Percentiles rank a stretch among this genome's conserved stretches.
phyloP scores from a whole-genome alignment of 2,113 vertebrate genomes.

The Megaleporinus macrocephalus region DNA sequence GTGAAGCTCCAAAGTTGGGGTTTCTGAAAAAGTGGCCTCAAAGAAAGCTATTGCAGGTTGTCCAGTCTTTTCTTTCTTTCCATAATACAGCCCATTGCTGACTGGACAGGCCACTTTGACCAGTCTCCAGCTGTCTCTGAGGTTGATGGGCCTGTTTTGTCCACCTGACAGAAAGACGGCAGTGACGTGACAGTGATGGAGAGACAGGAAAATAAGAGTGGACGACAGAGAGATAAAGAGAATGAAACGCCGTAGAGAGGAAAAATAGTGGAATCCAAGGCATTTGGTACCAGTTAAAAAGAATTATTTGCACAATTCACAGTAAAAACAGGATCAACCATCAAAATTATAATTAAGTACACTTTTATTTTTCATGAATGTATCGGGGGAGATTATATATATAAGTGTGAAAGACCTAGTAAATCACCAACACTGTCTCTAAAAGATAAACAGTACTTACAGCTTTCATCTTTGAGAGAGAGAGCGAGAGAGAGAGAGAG shows the following conservation, averaged over 20 bases:
- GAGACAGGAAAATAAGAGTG: slow-evolving; percentile 52
- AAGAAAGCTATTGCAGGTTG: not conserved
- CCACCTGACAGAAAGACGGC: slow-evolving; percentile 9
- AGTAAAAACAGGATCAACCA: no score
- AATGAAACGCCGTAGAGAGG: not conserved
- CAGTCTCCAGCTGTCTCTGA: slow-evolving; percentile 6
- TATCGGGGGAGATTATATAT: not conserved
- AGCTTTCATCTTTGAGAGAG: no score
- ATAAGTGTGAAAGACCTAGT: no score
- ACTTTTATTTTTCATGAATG: no score
- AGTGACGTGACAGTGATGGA: slow-evolving; percentile 59
- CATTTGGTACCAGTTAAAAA: not conserved
- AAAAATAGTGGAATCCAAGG: not conserved
- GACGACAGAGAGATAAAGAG: slow-evolving; percentile 53
- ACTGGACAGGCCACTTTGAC: not conserved
- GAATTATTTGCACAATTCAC: no score
- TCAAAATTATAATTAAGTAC: no score
- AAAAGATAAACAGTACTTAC: no score
- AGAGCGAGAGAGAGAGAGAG: no score
- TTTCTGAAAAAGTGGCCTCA: not conserved
- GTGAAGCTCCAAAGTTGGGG: not conserved
- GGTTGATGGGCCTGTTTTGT: slow-evolving; percentile 16
- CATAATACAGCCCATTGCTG: slow-evolving; percentile 12
- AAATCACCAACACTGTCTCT: no score
- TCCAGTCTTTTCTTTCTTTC: not conserved